A percentile compares a stretch with the other conserved stretches of the same genome.
phyloP scores from a whole-genome alignment of 92 coral and sea anemone genomes.

The Hydrozoanthus gracilis region DNA sequence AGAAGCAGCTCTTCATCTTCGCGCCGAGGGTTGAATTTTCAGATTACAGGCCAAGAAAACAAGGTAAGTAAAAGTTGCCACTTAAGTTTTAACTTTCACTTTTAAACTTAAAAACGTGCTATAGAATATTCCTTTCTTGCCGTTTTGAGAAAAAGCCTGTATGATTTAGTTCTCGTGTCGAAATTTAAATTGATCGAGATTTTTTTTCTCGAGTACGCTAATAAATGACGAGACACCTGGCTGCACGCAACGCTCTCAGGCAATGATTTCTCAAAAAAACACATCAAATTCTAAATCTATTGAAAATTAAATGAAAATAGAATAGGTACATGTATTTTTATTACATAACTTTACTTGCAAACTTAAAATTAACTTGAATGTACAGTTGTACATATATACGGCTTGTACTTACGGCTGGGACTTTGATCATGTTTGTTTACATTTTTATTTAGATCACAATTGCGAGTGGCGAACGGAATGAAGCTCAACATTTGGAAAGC shows the following conservation, averaged over 20 bases:
- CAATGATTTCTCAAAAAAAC: conserved; percentile 16
- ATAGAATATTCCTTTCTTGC: background rate
- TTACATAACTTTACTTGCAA: background rate
- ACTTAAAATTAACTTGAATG: background rate
- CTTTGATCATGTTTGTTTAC: conserved; percentile 30
- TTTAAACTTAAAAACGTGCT: conserved; percentile 3
- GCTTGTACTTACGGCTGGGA: conserved; percentile 19
- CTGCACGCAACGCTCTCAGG: background rate
- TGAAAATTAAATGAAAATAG: background rate
- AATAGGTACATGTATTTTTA: no score
- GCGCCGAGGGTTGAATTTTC: conserved; percentile 12
- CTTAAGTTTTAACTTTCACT: background rate
- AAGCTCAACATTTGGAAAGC: conserved; percentile 45
- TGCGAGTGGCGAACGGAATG: conserved; percentile 25
- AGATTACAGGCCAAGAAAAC: conserved; percentile 10
- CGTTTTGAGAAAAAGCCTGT: background rate
- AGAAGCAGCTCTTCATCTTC: background rate
- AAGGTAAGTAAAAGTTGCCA: conserved; percentile 20
- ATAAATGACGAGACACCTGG: background rate
- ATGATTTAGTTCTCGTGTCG: conserved; percentile 5
- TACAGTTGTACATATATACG: background rate
- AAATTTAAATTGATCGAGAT: background rate
- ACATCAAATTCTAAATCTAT: background rate
- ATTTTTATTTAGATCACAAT: conserved; percentile 22
- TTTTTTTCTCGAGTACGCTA: background rate